Evolutionary conservation across 1,140 invertebrate species (phyloP).

Genomic region (Caerostris darwini): DNA sequence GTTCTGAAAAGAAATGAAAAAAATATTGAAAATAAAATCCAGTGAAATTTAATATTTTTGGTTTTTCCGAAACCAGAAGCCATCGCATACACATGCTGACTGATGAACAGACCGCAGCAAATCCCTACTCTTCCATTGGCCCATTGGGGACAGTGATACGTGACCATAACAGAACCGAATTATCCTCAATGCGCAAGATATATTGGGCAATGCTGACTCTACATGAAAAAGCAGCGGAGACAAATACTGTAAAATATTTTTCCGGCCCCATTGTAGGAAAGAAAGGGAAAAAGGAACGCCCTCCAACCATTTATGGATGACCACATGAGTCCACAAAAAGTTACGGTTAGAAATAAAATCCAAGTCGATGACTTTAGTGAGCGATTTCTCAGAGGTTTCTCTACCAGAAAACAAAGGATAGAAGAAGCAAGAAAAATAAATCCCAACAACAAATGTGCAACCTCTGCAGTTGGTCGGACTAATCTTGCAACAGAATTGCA

Average conservation of each 20-base stretch:
- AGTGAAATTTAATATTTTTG: no score
- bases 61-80: no score
- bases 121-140: background rate
- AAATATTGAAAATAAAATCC: no score
- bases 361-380: conserved; percentile 55
- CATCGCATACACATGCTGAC: no score
- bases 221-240: background rate
- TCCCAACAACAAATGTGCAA: background rate
- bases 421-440: background rate
- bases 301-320: conserved; percentile 45
- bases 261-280: background rate
- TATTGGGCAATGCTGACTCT: background rate
- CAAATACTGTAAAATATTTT: conserved; percentile 48
- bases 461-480: background rate
- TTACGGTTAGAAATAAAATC: conserved; percentile 50
- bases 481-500: background rate
- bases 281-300: background rate
- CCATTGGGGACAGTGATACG: background rate
- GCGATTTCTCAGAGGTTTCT: background rate
- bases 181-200: background rate
- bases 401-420: background rate
- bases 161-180: background rate
- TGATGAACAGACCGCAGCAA: no score
- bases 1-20: no score
- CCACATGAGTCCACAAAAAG: conserved; percentile 52